Evolutionary conservation across 2,888 invertebrate genomes (phyloP).

Genomic region (Baccha elongata): DNA sequence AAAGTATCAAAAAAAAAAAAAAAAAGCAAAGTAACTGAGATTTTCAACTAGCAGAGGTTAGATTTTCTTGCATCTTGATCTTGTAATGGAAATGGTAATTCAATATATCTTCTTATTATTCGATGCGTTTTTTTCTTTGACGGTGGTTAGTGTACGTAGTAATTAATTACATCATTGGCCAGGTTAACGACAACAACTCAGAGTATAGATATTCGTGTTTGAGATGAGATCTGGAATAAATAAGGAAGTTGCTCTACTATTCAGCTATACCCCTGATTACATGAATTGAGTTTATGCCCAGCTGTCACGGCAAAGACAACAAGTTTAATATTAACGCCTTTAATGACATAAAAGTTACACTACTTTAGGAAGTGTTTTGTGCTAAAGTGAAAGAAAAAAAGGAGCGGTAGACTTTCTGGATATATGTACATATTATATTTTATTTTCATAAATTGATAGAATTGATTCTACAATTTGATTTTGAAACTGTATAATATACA

Average conservation of each 20-base stretch:
- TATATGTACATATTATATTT: too few relatives aligned
- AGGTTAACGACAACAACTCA: background rate
- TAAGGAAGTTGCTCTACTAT: background rate
- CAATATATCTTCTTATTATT: constrained; percentile 8
- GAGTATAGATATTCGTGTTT: background rate
- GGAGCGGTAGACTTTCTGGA: too few relatives aligned
- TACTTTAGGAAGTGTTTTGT: too few relatives aligned
- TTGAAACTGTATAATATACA: too few relatives aligned
- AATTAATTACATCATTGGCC: constrained; percentile 25
- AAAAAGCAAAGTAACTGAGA: background rate
- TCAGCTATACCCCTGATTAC: too few relatives aligned
- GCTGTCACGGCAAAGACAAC: too few relatives aligned
- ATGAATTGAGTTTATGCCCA: too few relatives aligned
- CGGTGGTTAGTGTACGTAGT: background rate
- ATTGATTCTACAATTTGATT: too few relatives aligned
- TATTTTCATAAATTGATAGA: too few relatives aligned
- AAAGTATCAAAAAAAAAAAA: background rate
- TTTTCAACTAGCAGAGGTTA: background rate
- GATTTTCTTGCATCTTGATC: constrained; percentile 27
- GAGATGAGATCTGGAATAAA: background rate
- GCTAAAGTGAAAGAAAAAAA: too few relatives aligned
- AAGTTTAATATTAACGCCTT: too few relatives aligned
- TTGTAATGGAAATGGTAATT: constrained; percentile 13
- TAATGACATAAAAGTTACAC: too few relatives aligned
- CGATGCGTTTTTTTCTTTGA: background rate